Evolutionary conservation across 1,140 invertebrate species (phyloP).

Genomic region (Lasaia peninsularis): DNA sequence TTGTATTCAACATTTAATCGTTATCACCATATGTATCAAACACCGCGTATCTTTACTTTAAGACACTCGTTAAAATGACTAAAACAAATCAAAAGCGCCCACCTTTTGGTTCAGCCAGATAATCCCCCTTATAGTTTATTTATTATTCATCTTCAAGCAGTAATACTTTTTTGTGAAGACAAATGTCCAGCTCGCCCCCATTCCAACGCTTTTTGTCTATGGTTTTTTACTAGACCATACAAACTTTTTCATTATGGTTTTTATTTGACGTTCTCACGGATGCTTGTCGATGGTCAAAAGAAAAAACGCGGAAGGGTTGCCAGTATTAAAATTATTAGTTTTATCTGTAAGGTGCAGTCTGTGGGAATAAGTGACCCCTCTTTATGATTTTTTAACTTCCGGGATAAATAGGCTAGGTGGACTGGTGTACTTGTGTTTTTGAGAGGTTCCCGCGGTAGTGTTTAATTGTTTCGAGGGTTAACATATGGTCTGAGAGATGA

Average conservation of each 20-base stretch:
- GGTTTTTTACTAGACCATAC: constrained; percentile 22
- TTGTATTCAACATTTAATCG: not conserved
- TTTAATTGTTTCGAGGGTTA: too few relatives aligned
- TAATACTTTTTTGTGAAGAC: constrained; percentile 46
- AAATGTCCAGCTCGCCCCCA: constrained; percentile 61
- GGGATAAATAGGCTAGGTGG: constrained; percentile 29
- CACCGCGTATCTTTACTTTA: not conserved
- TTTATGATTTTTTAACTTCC: constrained; percentile 54
- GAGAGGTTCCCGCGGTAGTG: not conserved
- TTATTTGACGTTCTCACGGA: constrained; percentile 69
- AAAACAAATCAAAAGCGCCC: constrained; percentile 21
- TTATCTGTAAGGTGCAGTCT: constrained; percentile 53
- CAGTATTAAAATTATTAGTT: constrained; percentile 61
- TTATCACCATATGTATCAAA: not conserved
- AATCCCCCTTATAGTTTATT: constrained; percentile 35
- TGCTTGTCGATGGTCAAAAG: constrained; percentile 28
- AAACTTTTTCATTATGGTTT: constrained; percentile 47
- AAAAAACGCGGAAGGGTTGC: constrained; percentile 71
- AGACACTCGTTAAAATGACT: constrained; percentile 23
- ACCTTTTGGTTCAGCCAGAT: constrained; percentile 39
- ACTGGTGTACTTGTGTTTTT: constrained; percentile 27
- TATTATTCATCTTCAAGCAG: constrained; percentile 46
- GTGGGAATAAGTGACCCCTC: constrained; percentile 60
- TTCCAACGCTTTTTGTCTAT: constrained; percentile 47
- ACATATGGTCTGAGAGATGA: too few relatives aligned